phyloP scores from a whole-genome alignment of 2,888 invertebrate genomes.

The Epirrhoe alternata region DNA sequence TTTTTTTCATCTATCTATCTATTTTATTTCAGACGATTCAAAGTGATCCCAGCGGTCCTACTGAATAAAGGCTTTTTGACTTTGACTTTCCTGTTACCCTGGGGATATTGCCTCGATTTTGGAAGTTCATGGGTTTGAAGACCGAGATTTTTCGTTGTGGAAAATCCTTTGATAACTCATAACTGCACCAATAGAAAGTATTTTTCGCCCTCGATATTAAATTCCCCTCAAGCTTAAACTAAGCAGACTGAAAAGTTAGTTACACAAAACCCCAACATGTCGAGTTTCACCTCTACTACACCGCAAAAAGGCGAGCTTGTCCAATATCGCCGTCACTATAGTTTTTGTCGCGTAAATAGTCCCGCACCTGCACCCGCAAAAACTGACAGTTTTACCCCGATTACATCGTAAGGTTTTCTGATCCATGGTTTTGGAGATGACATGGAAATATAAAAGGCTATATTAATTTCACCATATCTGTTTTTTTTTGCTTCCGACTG shows the following conservation, averaged over 20 bases:
- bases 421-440: neutral
- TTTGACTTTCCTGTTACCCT: no score
- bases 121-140: no score
- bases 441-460: neutral
- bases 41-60: no score
- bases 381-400: conserved; percentile 28
- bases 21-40: no score
- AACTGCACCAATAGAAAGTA: neutral
- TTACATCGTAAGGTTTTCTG: conserved; percentile 19
- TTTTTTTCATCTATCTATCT: no score
- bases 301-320: conserved; percentile 35
- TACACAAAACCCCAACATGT: conserved; percentile 13
- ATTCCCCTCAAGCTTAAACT: neutral
- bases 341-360: conserved; percentile 33
- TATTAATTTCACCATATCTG: no score
- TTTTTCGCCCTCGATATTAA: neutral
- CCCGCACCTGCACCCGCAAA: conserved; percentile 33
- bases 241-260: conserved; percentile 8
- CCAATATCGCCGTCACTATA: conserved; percentile 33
- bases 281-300: conserved; percentile 11
- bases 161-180: neutral
- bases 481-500: no score
- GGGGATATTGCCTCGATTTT: no score
- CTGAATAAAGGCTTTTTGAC: no score
- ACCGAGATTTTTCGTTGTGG: neutral